Evolutionary conservation across 1,140 invertebrate species (phyloP).

Genomic region (Tyrophagus putrescentiae): DNA sequence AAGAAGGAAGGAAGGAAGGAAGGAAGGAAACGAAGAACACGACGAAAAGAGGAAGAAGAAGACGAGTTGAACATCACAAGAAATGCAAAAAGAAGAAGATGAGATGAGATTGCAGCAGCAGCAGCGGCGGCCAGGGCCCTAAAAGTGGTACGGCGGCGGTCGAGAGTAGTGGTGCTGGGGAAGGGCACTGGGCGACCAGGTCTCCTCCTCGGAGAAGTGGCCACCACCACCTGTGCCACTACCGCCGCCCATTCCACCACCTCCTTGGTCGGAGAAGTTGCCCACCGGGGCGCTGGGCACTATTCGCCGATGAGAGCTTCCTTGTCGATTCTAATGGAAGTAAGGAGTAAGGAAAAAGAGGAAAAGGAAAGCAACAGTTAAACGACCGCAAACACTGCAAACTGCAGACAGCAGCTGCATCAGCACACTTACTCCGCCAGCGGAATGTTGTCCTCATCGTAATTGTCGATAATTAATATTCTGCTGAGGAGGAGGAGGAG

Average conservation of each 20-base stretch:
- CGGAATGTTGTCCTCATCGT: conserved; percentile 23
- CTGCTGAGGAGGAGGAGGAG: background rate
- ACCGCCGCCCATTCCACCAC: too few relatives aligned
- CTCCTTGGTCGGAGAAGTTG: background rate
- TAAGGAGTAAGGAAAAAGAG: background rate
- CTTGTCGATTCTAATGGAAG: background rate
- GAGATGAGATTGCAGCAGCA: too few relatives aligned
- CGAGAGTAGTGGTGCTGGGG: conserved; percentile 20
- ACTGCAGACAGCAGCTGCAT: conserved; percentile 1
- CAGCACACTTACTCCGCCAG: conserved; percentile 22
- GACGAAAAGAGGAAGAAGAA: too few relatives aligned
- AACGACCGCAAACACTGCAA: background rate
- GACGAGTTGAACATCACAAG: too few relatives aligned
- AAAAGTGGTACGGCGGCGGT: conserved; percentile 21
- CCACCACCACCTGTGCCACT: background rate
- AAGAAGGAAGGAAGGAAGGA: too few relatives aligned
- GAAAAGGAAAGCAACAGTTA: conserved; percentile 1
- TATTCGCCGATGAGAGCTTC: background rate
- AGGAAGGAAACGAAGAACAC: too few relatives aligned
- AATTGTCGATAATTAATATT: conserved; percentile 22
- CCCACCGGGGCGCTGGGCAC: conserved; percentile 1
- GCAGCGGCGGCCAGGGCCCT: too few relatives aligned
- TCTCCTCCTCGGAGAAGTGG: conserved; percentile 15
- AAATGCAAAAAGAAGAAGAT: too few relatives aligned
- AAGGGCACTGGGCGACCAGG: conserved; percentile 21